A percentile compares a stretch with the other conserved stretches of the same genome.
Evolutionary conservation across 2,797 vertebrate species (phyloP).

Genomic region (Remorina albescens): DNA sequence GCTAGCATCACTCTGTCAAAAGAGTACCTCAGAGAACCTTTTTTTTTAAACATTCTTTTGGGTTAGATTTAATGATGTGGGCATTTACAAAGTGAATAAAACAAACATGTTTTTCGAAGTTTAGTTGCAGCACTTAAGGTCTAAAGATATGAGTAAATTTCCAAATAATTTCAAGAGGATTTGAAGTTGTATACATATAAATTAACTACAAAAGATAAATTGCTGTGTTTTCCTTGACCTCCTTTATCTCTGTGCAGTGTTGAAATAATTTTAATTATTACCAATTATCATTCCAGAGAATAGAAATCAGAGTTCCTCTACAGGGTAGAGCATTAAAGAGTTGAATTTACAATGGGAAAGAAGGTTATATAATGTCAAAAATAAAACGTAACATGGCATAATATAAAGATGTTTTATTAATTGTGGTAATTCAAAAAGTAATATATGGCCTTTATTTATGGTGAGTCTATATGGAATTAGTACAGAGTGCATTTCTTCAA

Average conservation of each 20-base stretch:
- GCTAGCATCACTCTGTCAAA: slow-evolving; percentile 25
- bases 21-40: slow-evolving; percentile 14
- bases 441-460: background rate
- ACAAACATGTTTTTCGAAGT: slow-evolving; percentile 11
- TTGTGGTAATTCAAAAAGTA: background rate
- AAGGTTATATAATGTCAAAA: too few relatives aligned
- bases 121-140: background rate
- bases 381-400: too few relatives aligned
- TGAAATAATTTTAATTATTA: background rate
- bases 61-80: slow-evolving; percentile 25
- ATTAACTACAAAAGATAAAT: slow-evolving; percentile 2
- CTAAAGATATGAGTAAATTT: background rate
- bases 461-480: too few relatives aligned
- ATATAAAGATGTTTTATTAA: background rate
- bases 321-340: too few relatives aligned
- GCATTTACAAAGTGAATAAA: slow-evolving; percentile 9
- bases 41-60: slow-evolving; percentile 33
- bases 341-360: background rate
- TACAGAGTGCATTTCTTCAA: too few relatives aligned
- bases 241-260: background rate
- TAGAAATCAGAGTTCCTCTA: background rate
- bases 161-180: background rate
- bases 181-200: background rate
- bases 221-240: background rate
- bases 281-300: background rate